Evolutionary conservation across 2,797 vertebrate genomes (phyloP).

Genomic region (Natrix natrix): DNA sequence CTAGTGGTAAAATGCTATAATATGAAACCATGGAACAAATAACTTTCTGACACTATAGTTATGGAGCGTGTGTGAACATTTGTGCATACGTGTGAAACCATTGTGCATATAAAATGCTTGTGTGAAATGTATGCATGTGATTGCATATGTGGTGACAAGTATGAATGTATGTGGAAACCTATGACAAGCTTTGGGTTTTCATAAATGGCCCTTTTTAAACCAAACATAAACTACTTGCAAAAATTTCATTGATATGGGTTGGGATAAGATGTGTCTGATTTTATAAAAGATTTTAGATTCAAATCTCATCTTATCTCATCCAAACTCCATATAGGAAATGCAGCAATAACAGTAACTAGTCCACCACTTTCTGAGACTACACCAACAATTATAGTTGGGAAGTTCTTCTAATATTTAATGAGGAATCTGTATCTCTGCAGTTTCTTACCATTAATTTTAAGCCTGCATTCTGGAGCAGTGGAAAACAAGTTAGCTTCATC

Average conservation of each 20-base stretch:
- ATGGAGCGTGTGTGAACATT: not conserved
- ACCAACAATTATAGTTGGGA: not conserved
- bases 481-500: not conserved
- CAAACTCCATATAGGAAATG: not conserved
- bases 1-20: constrained; percentile 44
- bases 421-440: not conserved
- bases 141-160: not conserved
- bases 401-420: not conserved
- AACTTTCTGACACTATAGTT: not conserved
- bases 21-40: not conserved
- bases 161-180: not conserved
- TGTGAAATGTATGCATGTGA: not conserved
- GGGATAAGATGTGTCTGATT: not conserved
- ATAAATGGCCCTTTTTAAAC: not conserved
- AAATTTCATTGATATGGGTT: not conserved
- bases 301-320: not conserved
- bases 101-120: not conserved
- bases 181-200: not conserved
- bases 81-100: not conserved
- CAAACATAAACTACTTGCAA: not conserved
- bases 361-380: not conserved
- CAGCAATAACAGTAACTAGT: not conserved
- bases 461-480: not conserved
- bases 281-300: not conserved
- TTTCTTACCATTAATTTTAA: not conserved